These are phyloP conservation scores for Pseudomyrmex cubaensis DNA, from an alignment of 1,140 invertebrate genomes.

Conservation along the genomic window DNA sequence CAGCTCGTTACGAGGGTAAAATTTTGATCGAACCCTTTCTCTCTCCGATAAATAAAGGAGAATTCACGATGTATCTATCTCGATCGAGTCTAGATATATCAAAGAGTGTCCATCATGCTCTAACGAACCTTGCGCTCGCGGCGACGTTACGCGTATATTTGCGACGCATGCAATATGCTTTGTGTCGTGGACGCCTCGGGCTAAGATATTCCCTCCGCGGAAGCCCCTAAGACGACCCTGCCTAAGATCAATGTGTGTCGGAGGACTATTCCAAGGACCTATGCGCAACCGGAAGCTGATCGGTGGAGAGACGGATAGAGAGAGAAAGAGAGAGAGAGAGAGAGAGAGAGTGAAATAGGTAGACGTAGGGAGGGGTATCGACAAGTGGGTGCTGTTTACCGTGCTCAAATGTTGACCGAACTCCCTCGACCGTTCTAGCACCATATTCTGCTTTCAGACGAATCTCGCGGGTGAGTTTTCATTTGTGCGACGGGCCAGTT, in stretches of 20 bases:
- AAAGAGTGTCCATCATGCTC: constrained; percentile 63
- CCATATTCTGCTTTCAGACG: constrained; percentile 76
- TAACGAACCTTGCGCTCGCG: constrained; percentile 60
- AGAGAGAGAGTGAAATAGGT: background rate
- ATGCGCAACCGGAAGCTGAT: constrained; percentile 61
- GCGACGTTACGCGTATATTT: constrained; percentile 59
- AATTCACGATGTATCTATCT: no score
- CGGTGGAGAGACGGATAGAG: constrained; percentile 36
- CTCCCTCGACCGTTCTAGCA: constrained; percentile 70
- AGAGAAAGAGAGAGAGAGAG: constrained; percentile 28
- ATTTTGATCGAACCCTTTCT: no score
- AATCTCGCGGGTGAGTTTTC: constrained; percentile 64
- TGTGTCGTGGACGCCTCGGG: constrained; percentile 63
- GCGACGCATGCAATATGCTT: constrained; percentile 77
- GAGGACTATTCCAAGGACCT: constrained; percentile 71
- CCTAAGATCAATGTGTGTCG: constrained; percentile 61
- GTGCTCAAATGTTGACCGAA: constrained; percentile 80
- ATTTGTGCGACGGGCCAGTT: constrained; percentile 27
- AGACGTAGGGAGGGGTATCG: constrained; percentile 20
- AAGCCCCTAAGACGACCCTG: constrained; percentile 36
- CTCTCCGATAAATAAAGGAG: no score
- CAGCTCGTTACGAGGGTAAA: no score
- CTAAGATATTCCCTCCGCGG: constrained; percentile 57
- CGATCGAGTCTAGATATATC: constrained; percentile 56
- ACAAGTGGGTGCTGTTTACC: constrained; percentile 75